Evolutionary conservation across 2,888 invertebrate genomes (phyloP).

Genomic region (Baccha elongata): DNA sequence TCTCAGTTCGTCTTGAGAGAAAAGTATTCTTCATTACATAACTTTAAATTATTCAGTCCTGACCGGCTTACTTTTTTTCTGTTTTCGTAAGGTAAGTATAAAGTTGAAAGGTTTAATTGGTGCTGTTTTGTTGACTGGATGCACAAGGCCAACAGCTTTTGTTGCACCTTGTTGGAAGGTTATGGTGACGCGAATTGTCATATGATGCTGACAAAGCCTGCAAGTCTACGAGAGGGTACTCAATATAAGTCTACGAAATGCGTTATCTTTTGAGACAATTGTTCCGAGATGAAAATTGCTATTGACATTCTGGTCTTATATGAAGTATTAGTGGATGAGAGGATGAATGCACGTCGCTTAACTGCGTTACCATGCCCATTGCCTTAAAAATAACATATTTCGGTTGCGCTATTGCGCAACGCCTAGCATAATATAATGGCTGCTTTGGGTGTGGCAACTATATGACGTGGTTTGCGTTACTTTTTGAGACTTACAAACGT

Average conservation of each 20-base stretch:
- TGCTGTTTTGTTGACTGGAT: neutral
- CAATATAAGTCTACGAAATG: constrained; percentile 1
- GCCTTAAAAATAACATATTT: constrained; percentile 26
- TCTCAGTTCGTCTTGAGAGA: neutral
- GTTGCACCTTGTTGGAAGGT: constrained; percentile 58
- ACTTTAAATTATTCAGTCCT: neutral
- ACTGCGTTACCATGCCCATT: constrained; percentile 23
- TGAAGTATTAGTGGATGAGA: neutral
- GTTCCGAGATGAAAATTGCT: constrained; percentile 27
- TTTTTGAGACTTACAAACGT: constrained; percentile 36
- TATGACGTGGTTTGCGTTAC: constrained; percentile 53
- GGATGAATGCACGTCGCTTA: constrained; percentile 3
- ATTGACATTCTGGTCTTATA: constrained; percentile 38
- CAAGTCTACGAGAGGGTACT: neutral
- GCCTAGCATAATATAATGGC: constrained; percentile 25
- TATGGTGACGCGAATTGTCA: constrained; percentile 40
- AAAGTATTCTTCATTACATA: neutral
- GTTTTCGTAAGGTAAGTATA: too few relatives aligned
- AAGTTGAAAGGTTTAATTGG: neutral
- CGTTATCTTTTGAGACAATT: constrained; percentile 34
- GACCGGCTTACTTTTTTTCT: neutral
- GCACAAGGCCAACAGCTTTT: constrained; percentile 58
- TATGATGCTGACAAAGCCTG: constrained; percentile 26
- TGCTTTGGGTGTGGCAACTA: constrained; percentile 49
- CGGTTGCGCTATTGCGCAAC: constrained; percentile 59